phyloP scores from a whole-genome alignment of 2,797 vertebrate species.

The Epinephelus coioides region DNA sequence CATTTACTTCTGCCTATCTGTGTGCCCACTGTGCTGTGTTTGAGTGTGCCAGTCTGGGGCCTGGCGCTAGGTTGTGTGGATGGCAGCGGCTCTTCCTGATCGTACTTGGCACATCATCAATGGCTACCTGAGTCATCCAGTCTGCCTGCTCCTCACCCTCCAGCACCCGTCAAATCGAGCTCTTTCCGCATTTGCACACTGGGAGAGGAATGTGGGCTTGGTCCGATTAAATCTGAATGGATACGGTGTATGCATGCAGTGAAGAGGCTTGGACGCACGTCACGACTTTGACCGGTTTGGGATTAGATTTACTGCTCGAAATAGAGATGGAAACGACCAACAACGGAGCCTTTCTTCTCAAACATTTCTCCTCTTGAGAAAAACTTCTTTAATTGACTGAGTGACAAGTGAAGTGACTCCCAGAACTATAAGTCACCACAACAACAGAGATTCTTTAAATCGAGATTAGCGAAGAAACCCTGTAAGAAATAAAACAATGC shows the following conservation, averaged over 20 bases:
- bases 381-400: background rate
- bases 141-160: conserved; percentile 72
- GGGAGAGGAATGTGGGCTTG: conserved; percentile 48
- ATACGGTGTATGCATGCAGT: conserved; percentile 16
- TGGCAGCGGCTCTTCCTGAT: conserved; percentile 69
- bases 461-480: background rate
- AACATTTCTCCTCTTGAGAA: conserved; percentile 1
- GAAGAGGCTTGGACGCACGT: conserved; percentile 26
- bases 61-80: conserved; percentile 64
- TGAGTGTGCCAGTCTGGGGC: conserved; percentile 70
- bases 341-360: conserved; percentile 30
- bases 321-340: conserved; percentile 21
- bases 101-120: conserved; percentile 79
- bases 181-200: conserved; percentile 68
- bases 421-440: background rate
- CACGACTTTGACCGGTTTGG: background rate
- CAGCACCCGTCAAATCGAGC: conserved; percentile 68
- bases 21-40: conserved; percentile 60
- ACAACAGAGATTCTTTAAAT: conserved; percentile 12
- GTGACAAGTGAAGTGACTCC: background rate
- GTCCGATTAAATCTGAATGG: conserved; percentile 56
- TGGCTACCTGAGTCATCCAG: conserved; percentile 82
- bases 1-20: conserved; percentile 62
- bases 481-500: conserved; percentile 4
- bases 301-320: conserved; percentile 12